A percentile compares a stretch with the other conserved stretches of the same genome.
Conservation (phyloP, 2,888 invertebrate genomes). For the Micoletzkya japonica region DNA sequence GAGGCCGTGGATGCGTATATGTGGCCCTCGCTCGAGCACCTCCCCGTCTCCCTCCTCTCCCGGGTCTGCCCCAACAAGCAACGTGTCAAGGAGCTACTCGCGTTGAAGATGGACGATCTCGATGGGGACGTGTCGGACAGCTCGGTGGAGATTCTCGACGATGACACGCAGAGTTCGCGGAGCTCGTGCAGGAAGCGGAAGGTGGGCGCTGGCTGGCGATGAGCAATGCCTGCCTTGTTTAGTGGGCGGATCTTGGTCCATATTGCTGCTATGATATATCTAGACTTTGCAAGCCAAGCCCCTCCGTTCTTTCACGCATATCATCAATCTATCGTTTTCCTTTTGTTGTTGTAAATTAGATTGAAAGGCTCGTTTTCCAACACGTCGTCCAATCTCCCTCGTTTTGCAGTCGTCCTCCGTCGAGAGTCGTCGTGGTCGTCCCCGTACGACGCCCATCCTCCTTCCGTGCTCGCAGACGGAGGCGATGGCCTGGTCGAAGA, state of each 20-base stretch:
- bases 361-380: too few relatives aligned
- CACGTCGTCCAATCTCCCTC: too few relatives aligned
- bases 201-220: too few relatives aligned
- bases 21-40: constrained; percentile 22
- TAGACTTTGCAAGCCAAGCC: too few relatives aligned
- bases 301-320: too few relatives aligned
- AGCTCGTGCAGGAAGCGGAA: not conserved
- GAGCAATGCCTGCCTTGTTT: too few relatives aligned
- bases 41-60: not conserved
- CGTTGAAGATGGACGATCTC: not conserved
- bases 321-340: too few relatives aligned
- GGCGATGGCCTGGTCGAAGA: constrained; percentile 17
- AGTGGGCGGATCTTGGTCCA: too few relatives aligned
- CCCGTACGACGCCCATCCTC: too few relatives aligned
- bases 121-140: not conserved
- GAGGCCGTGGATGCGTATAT: constrained; percentile 23
- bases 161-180: too few relatives aligned
- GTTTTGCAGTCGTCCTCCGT: not conserved
- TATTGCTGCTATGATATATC: too few relatives aligned
- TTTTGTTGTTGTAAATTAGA: too few relatives aligned
- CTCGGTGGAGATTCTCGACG: not conserved
- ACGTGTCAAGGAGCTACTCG: not conserved
- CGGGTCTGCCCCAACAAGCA: not conserved
- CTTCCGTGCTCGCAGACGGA: not conserved
- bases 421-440: not conserved